Conservation (phyloP, 2,113 vertebrate species). For the Lophotis ruficrista region DNA sequence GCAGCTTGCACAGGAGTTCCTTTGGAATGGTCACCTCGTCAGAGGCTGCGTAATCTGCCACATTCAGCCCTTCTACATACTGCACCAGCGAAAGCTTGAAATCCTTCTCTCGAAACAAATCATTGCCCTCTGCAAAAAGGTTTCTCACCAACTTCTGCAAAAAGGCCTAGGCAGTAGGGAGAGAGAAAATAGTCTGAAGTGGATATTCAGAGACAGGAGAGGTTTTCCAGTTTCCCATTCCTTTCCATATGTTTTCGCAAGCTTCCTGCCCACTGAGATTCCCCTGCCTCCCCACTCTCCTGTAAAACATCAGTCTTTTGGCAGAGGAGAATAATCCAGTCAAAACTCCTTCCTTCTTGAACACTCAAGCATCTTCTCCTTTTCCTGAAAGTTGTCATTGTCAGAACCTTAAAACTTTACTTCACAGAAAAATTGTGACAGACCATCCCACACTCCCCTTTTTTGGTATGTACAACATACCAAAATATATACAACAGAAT, state of each 20-base stretch:
- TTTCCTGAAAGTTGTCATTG: neutral
- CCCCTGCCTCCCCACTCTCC: neutral
- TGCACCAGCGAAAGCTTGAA: conserved; percentile 82
- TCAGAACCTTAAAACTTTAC: neutral
- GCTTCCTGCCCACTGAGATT: neutral
- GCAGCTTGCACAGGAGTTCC: conserved; percentile 86
- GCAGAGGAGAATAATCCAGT: neutral
- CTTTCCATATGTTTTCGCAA: neutral
- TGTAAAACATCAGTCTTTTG: neutral
- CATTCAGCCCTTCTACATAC: conserved; percentile 89
- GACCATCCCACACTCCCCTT: neutral
- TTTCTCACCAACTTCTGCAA: conserved; percentile 89
- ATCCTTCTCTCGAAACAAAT: conserved; percentile 82
- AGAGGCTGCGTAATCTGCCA: conserved; percentile 81
- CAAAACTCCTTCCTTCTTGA: neutral
- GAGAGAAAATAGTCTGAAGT: neutral
- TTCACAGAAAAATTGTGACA: neutral
- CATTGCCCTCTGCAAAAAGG: conserved; percentile 90
- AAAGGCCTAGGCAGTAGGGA: conserved; percentile 76
- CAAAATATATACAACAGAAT: too few species aligned
- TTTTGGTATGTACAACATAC: neutral
- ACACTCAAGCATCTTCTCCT: neutral
- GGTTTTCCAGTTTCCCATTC: neutral
- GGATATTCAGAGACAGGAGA: neutral
- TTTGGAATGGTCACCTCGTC: conserved; percentile 82